A percentile compares a stretch with the other conserved stretches of the same genome.
Evolutionary conservation across 2,888 invertebrate genomes (phyloP).

Genomic region (Mythimna impura): DNA sequence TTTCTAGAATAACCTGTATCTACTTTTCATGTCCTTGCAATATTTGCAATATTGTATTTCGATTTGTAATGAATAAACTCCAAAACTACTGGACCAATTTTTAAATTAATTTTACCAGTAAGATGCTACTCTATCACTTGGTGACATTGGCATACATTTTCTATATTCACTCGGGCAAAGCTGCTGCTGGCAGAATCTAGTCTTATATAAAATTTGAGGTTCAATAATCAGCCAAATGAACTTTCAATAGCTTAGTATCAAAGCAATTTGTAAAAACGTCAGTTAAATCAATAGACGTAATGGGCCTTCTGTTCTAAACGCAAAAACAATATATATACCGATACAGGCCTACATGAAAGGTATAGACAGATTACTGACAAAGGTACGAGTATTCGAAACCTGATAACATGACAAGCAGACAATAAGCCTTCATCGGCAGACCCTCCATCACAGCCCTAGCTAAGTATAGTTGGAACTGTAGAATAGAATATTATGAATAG

Average conservation of each 20-base stretch:
- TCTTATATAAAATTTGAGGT: background rate
- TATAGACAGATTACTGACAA: conserved; percentile 55
- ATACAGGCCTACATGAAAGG: conserved; percentile 30
- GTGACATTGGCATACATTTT: too few species aligned
- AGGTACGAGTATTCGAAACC: conserved; percentile 47
- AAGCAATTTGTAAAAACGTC: background rate
- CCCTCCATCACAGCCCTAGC: conserved; percentile 27
- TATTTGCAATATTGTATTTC: too few species aligned
- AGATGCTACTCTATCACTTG: too few species aligned
- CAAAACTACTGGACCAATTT: too few species aligned
- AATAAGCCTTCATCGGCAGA: conserved; percentile 55
- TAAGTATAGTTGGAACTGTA: conserved; percentile 32
- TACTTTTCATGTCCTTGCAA: background rate
- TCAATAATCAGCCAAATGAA: background rate
- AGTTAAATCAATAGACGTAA: conserved; percentile 11
- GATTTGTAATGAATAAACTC: too few species aligned
- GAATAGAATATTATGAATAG: conserved; percentile 47
- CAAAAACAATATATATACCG: conserved; percentile 32
- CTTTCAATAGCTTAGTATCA: background rate
- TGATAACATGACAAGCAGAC: conserved; percentile 59
- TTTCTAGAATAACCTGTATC: background rate
- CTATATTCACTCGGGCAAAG: too few species aligned
- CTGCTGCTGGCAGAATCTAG: too few species aligned
- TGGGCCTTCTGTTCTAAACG: conserved; percentile 8
- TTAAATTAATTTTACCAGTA: too few species aligned